These are phyloP conservation scores for Enteromius paludinosus DNA, from an alignment of 2,797 vertebrate species.

Conservation along the genomic window DNA sequence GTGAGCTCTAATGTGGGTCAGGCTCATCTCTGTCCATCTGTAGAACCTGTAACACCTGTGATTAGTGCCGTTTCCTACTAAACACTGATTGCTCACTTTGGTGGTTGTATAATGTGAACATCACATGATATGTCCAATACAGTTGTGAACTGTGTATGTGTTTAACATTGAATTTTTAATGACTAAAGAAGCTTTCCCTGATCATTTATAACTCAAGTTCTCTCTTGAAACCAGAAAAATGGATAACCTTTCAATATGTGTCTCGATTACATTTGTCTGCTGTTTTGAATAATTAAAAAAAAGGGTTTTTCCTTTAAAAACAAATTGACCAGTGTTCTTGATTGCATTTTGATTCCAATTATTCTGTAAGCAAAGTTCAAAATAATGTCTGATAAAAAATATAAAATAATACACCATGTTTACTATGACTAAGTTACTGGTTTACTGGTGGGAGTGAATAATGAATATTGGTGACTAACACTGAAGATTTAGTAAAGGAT, in stretches of 20 bases:
- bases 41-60: constrained; percentile 27
- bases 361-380: background rate
- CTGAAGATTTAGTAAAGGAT: background rate
- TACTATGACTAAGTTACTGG: background rate
- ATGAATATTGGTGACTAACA: background rate
- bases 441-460: background rate
- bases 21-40: constrained; percentile 38
- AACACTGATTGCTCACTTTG: constrained; percentile 28
- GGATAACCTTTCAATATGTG: constrained; percentile 26
- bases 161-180: constrained; percentile 22
- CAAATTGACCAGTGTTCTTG: background rate
- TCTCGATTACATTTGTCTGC: constrained; percentile 45
- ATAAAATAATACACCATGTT: background rate
- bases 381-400: background rate
- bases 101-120: constrained; percentile 40
- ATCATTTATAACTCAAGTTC: constrained; percentile 27
- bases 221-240: constrained; percentile 11
- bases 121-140: constrained; percentile 22
- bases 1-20: constrained; percentile 36
- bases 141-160: constrained; percentile 35
- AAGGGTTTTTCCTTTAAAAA: constrained; percentile 1
- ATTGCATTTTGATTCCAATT: too few relatives aligned
- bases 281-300: constrained; percentile 41
- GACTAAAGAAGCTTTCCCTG: constrained; percentile 39
- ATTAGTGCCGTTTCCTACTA: constrained; percentile 31